phyloP scores from a whole-genome alignment of 2,888 invertebrate genomes.

The Ashinkailepas kermadecensis region DNA sequence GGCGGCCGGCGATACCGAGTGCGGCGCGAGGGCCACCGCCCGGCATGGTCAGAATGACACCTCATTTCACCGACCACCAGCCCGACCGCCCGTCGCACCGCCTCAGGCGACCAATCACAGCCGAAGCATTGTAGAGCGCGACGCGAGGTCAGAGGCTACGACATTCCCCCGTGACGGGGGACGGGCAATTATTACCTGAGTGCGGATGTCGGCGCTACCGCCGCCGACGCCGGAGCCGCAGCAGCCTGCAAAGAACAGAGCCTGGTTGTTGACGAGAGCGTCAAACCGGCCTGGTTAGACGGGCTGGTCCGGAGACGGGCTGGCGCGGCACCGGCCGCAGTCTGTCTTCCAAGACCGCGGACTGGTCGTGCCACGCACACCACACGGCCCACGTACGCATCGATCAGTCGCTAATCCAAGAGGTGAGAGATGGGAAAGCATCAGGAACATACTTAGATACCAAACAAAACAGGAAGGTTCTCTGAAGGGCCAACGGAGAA shows the following conservation, averaged over 20 bases:
- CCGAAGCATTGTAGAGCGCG: too few relatives aligned
- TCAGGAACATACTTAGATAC: too few relatives aligned
- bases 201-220: neutral
- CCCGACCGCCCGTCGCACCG: neutral
- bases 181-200: neutral
- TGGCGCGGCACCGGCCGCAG: neutral
- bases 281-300: constrained; percentile 8
- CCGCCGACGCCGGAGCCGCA: neutral
- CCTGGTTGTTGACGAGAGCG: constrained; percentile 14
- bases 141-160: too few relatives aligned
- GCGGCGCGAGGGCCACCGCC: too few relatives aligned
- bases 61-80: neutral
- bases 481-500: neutral
- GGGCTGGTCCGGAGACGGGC: neutral
- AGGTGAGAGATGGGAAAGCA: too few relatives aligned
- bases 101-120: too few relatives aligned
- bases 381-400: neutral
- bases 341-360: constrained; percentile 6
- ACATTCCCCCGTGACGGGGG: neutral
- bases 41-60: too few relatives aligned
- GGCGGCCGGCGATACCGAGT: too few relatives aligned
- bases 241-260: constrained; percentile 7
- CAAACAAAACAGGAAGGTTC: too few relatives aligned
- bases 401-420: too few relatives aligned
- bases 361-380: too few relatives aligned